Evolutionary conservation across 1,140 invertebrate species (phyloP).

Genomic region (Lepidurus arcticus): DNA sequence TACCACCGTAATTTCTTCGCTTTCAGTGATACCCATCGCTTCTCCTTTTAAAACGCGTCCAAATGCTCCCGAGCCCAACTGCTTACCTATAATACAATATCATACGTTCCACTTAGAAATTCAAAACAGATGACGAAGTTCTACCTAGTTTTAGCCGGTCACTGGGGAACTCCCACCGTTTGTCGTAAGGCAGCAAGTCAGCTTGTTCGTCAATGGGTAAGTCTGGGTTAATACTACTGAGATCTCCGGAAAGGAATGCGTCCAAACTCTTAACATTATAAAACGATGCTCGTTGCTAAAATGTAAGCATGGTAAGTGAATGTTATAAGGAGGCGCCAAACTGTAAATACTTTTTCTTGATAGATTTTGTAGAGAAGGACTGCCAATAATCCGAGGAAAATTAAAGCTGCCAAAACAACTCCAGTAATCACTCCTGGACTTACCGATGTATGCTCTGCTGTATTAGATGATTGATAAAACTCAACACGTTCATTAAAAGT

Average conservation of each 20-base stretch:
- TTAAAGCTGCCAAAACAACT: neutral
- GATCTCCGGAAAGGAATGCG: conserved; percentile 51
- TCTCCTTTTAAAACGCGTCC: conserved; percentile 85
- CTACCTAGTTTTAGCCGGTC: conserved; percentile 76
- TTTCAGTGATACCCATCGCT: conserved; percentile 38
- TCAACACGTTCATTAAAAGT: too few species aligned
- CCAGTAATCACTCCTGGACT: neutral
- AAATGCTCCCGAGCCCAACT: conserved; percentile 85
- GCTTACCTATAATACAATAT: conserved; percentile 57
- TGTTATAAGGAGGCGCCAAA: too few species aligned
- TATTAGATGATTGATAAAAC: too few species aligned
- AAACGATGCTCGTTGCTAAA: neutral
- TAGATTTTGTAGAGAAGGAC: neutral
- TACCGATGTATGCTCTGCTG: neutral
- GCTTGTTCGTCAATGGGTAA: conserved; percentile 84
- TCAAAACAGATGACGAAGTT: conserved; percentile 13
- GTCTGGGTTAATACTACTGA: conserved; percentile 78
- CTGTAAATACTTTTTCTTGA: neutral
- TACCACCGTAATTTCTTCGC: conserved; percentile 57
- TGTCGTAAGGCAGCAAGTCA: conserved; percentile 81
- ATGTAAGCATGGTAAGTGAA: neutral
- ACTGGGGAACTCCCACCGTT: conserved; percentile 80
- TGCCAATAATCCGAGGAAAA: neutral
- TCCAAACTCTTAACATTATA: neutral
- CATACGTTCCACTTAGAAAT: neutral